Percentiles rank a stretch among this genome's conserved stretches.
Conservation (phyloP, 1,140 invertebrate genomes). For the Coenobita brevimanus region DNA sequence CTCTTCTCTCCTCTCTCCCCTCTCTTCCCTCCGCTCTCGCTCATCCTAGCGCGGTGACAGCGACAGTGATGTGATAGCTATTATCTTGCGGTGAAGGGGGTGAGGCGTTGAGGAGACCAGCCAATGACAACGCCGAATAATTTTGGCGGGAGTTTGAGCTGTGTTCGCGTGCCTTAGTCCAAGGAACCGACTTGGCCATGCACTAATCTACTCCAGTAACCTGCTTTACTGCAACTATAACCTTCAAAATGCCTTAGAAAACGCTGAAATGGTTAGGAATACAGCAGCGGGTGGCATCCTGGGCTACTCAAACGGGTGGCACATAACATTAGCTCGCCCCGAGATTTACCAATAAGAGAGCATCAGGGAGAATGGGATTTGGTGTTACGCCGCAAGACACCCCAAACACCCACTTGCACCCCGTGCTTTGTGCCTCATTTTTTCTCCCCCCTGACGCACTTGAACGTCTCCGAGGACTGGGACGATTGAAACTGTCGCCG, state of each 20-base stretch:
- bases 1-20: neutral
- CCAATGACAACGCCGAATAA: too few species aligned
- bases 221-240: too few species aligned
- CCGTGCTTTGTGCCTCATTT: neutral
- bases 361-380: conserved; percentile 62
- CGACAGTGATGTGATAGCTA: conserved; percentile 54
- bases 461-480: neutral
- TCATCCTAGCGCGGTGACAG: conserved; percentile 21
- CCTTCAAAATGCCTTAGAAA: neutral
- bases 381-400: conserved; percentile 45
- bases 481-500: conserved; percentile 32
- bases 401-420: conserved; percentile 6
- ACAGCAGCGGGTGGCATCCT: conserved; percentile 31
- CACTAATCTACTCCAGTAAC: too few species aligned
- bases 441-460: conserved; percentile 4
- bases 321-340: conserved; percentile 65
- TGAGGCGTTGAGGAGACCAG: neutral
- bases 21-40: neutral
- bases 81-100: conserved; percentile 39
- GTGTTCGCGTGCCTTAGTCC: neutral
- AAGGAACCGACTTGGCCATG: neutral
- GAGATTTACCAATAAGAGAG: conserved; percentile 66
- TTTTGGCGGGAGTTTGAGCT: neutral
- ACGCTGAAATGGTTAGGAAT: neutral
- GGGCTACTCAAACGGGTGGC: conserved; percentile 59